Percentiles rank a stretch among this genome's conserved stretches.
Evolutionary conservation across 2,113 vertebrate species (phyloP).

Genomic region (Aptenodytes patagonicus): DNA sequence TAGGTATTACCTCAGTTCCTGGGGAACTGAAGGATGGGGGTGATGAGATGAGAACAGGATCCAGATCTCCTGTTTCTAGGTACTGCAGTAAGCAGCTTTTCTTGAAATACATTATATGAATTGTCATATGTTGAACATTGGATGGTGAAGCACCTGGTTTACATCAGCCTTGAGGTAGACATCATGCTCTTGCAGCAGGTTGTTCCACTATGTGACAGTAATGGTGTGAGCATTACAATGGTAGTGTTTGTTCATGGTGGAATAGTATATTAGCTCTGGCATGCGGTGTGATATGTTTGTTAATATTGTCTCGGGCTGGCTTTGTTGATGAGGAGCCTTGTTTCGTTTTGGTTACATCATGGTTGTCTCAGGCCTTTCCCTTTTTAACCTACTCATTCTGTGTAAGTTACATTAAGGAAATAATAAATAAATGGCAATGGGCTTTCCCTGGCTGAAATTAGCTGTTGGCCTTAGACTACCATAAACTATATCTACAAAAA

Average conservation of each 20-base stretch:
- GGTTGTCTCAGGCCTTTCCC: background rate
- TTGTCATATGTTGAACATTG: background rate
- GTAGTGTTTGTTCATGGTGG: background rate
- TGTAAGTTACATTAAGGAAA: constrained; percentile 7
- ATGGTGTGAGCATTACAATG: background rate
- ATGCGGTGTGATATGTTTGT: background rate
- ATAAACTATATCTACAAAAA: constrained; percentile 5
- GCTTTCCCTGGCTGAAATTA: constrained; percentile 43
- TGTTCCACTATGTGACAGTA: background rate
- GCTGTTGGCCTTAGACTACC: constrained; percentile 30
- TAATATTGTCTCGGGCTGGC: background rate
- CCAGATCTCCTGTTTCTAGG: background rate
- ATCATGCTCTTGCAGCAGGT: background rate
- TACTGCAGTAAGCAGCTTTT: background rate
- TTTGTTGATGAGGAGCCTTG: background rate
- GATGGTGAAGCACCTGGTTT: background rate
- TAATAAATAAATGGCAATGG: constrained; percentile 7
- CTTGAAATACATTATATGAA: too few relatives aligned
- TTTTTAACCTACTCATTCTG: background rate
- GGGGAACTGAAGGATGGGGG: background rate
- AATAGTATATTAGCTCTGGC: background rate
- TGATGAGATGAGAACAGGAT: background rate
- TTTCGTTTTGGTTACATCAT: background rate
- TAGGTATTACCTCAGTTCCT: background rate
- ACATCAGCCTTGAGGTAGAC: background rate